Evolutionary conservation across 1,140 invertebrate genomes (phyloP), one percentile per base, ranked within the genome.

Genomic region (Cyclina sinensis): DNA sequence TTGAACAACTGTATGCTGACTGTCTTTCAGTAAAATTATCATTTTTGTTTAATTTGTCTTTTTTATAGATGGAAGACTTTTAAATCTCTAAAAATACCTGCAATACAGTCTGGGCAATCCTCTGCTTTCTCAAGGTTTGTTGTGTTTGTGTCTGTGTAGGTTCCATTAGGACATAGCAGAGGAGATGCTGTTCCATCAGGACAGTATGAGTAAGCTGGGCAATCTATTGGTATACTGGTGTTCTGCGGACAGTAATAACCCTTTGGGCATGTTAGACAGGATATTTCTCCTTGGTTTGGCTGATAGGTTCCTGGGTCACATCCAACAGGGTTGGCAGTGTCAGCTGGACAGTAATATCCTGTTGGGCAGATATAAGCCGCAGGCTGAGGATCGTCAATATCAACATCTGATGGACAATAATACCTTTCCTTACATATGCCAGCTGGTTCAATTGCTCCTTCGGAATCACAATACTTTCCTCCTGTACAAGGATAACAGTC

Each of bases 251-350:
- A 95, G 65, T 90, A 91, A 32, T 57, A 93, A 0, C 94, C 94
- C 35, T 83, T 90, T 43, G 94, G 92, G 87, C 94, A 95, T 0
- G 88, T 46, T 1, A 88, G n/a, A 90, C 94, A 95, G 37, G 62
- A 51, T 4, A 68, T 91, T 12, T 57, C 39, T 16, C 93, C 94
- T 24, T 54, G 16, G 16, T 79, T 51, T 43, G 91, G 91, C 76
- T 95, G 94, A 90, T 93, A 94, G 3, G 91, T 93, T 91, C 93
- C 93, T 59, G 93, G 91, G 24, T 90, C 90, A 89, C 94, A 95
- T 51, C 91, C 83, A 0, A 92, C 32, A 7, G 94, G 94, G 27
- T 90, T 84, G 11, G 87, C 93, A 24, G 91, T 91, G 4, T 91
- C 88, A 0, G 48, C 18, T 9, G 89, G 89, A 85, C 94, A 95